Base-by-base conservation (phyloP, 2,113 vertebrate genomes). In the Lynx canadensis region DNA sequence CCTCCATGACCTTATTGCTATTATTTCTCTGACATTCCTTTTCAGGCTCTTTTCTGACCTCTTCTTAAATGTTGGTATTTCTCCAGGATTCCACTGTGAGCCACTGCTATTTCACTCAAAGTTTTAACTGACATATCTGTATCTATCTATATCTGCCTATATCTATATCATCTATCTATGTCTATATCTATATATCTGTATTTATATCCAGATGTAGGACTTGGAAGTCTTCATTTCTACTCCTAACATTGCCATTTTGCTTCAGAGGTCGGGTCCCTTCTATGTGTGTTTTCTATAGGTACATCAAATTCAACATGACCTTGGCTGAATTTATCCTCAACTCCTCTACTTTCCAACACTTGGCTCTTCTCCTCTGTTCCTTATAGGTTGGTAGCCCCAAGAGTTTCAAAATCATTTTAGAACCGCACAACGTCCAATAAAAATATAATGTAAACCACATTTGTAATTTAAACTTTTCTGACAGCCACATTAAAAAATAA, bases 191-290 rank as follows among this genome's bases (percentile, higher is more conserved):
- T 18, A 45, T 45, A 45, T 11, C 11, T 60, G 4, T 57, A 8
- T 2, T 3, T 10, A 1, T 83, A 1, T 14, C 14, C n/a, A 3
- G n/a, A 8, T 4, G 2, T 7, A 1, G 27, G 65, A 36, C 45
- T 71, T n/a, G 12, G 0, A 11, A 7, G 27, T 33, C 87, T 83
- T 3, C 21, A 55, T 31, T 27, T n/a, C 8, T 19, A 60, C 45
- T 45, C 36, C 76, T 68, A n/a, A 36, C 11, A 4, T 19, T 19
- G 55, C 27, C 41, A 29, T 52, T 50, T 84, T 73, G 8, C 79
- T 60, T 74, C 45, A 92, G 83, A 89, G 2, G 14, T 84, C 12
- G 19, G 27, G 4, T 65, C 73, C 29, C 14, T 21, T 36, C 45
- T 5, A 1, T 29, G 4, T 16, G 2, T 66, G 27, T 38, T 23